These are phyloP conservation scores for Zoanthus gigantus DNA, from an alignment of 92 coral and sea anemone genomes.

Conservation along the genomic window DNA sequence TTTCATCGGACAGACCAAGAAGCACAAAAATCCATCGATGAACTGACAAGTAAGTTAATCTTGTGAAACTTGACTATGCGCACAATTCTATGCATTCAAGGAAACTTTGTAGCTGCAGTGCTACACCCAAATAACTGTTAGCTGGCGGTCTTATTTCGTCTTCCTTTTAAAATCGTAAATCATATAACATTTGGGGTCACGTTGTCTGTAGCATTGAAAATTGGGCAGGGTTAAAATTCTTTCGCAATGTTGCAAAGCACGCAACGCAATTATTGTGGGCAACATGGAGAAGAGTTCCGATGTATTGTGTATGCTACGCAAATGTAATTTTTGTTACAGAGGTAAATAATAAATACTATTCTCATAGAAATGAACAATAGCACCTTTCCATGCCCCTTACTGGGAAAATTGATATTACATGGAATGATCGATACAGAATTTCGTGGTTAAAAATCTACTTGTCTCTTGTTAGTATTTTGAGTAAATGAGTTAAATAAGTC, in stretches of 20 bases:
- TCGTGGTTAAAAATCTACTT: too few species aligned
- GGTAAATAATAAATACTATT: not conserved
- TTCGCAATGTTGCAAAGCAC: not conserved
- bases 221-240: constrained; percentile 30
- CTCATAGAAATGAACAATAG: not conserved
- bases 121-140: too few species aligned
- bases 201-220: not conserved
- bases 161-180: constrained; percentile 37
- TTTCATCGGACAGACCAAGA: not conserved
- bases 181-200: constrained; percentile 8
- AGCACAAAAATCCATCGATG: not conserved
- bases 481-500: too few species aligned
- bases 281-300: not conserved
- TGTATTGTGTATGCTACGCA: not conserved
- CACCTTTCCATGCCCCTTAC: not conserved
- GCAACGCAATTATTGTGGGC: not conserved
- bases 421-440: too few species aligned
- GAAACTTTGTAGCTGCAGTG: not conserved
- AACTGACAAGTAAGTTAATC: constrained; percentile 1
- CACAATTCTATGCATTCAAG: not conserved
- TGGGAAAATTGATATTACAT: too few species aligned
- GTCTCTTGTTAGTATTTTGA: too few species aligned
- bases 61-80: not conserved
- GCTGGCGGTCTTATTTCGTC: not conserved
- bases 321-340: not conserved